Conservation (phyloP, 2,113 vertebrate species). For the Neoarius graeffei region DNA sequence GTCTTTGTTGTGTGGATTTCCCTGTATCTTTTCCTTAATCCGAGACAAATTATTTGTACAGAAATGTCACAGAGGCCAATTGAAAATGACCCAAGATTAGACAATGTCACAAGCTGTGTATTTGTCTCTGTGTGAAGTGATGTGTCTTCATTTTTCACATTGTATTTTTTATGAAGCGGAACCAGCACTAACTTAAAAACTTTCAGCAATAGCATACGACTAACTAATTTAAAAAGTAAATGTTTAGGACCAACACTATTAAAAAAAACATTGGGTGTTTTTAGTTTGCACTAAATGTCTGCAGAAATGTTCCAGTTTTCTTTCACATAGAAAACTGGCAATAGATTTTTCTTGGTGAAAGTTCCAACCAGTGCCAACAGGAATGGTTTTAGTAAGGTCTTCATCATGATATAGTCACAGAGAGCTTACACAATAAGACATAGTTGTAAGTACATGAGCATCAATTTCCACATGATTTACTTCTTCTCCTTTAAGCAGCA, state of each 20-base stretch:
- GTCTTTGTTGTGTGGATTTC: conserved; percentile 31
- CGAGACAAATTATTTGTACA: conserved; percentile 48
- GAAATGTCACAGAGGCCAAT: conserved; percentile 34
- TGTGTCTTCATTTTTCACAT: not conserved
- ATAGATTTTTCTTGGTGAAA: not conserved
- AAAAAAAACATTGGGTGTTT: not conserved
- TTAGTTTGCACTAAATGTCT: not conserved
- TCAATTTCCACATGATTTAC: conserved; percentile 43
- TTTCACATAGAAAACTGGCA: not conserved
- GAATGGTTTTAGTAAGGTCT: conserved; percentile 16
- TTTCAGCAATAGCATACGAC: not conserved
- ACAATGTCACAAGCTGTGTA: conserved; percentile 7
- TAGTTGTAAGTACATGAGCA: conserved; percentile 42
- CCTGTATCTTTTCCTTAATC: conserved; percentile 35
- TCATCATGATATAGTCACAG: conserved; percentile 22
- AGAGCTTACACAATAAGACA: conserved; percentile 22
- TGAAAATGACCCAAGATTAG: conserved; percentile 34
- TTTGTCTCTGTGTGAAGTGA: conserved; percentile 17
- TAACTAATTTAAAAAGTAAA: not conserved
- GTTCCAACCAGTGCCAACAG: not conserved
- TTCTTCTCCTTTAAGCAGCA: conserved; percentile 55
- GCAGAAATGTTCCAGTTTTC: not conserved
- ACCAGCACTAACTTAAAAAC: not conserved
- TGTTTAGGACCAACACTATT: not conserved
- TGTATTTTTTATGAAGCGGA: not conserved